phyloP scores from a whole-genome alignment of 1,140 invertebrate genomes.

The Trachymyrmex septentrionalis region DNA sequence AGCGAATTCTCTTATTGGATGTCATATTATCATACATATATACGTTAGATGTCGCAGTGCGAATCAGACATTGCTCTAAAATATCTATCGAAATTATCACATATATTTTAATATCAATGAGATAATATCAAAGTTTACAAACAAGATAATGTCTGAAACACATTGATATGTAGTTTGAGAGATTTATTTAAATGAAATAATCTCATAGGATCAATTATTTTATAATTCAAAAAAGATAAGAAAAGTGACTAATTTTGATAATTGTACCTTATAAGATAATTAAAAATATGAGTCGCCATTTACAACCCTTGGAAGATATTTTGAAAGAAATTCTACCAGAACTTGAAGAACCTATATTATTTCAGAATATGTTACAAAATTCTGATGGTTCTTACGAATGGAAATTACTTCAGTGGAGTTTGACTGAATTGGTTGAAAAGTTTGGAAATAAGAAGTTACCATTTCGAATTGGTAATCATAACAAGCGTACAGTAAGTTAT shows the following conservation, averaged over 20 bases:
- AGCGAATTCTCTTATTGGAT: too few species aligned
- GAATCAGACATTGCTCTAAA: too few species aligned
- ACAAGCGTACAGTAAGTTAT: constrained; percentile 81
- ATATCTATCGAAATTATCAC: too few species aligned
- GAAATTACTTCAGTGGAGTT: constrained; percentile 85
- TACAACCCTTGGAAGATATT: constrained; percentile 34
- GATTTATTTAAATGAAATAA: neutral
- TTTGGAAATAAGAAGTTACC: constrained; percentile 82
- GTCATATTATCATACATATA: too few species aligned
- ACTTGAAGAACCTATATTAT: constrained; percentile 81
- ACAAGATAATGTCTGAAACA: neutral
- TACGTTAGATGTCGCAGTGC: too few species aligned
- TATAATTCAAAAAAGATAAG: neutral
- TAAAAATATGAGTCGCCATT: neutral
- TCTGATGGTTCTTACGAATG: constrained; percentile 74
- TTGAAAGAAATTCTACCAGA: constrained; percentile 74
- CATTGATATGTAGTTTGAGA: neutral
- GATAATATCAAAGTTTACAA: constrained; percentile 17
- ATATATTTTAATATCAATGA: neutral
- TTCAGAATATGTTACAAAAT: constrained; percentile 80
- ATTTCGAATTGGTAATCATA: constrained; percentile 85
- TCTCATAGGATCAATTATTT: neutral
- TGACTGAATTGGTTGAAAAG: constrained; percentile 83
- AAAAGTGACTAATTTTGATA: neutral
- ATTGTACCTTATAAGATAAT: neutral